Base-by-base conservation (phyloP, 1,140 invertebrate genomes). In the Bombus sibiricus region DNA sequence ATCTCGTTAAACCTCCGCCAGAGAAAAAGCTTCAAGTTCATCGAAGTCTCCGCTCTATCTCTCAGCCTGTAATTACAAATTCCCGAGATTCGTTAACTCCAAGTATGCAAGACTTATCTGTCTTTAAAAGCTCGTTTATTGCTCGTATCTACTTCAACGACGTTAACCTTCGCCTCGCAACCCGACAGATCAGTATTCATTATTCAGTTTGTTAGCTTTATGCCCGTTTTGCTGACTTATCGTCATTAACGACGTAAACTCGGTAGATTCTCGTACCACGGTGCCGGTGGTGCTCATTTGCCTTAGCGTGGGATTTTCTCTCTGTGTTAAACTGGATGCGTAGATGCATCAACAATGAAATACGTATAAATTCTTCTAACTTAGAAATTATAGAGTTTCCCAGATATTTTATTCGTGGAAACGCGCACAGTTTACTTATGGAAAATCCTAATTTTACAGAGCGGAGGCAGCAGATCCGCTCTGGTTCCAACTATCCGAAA, bases 181-280 rank as follows among this genome's bases (percentile, higher is more conserved):
- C 28, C 28, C 39, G 69, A 22, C 69, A 28, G 69, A 72, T 72
- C 69, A n/a, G 69, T 72, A 72, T 72, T 72, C 69, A 72, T 72
- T 72, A 72, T 72, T 72, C 69, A 37, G 39, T 72, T 72, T 72
- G 69, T 72, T 72, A 72, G 34, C 5, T 72, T 39, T 41, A 41
- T 41, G 69, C 28, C 39, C 39, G 69, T 72, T 72, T 72, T 12
- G 22, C 22, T 41, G 69, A 41, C 69, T 72, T 72, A 62, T 10
- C 15, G 34, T 59, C 28, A 37, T 41, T 39, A 37, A 77, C 15
- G 34, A 25, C 34, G 68, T 22, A 68, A 68, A 68, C 18, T 34
- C 18, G 66, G 2, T 3, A 22, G 66, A 18, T 34, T 22, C 66
- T 25, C 66, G 66, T 68, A 3, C 2, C 66, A 3, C 22, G 32